Evolutionary conservation across 2,888 invertebrate genomes (phyloP), one percentile per base, ranked within the genome.

Genomic region (Drosophila lutescens): DNA sequence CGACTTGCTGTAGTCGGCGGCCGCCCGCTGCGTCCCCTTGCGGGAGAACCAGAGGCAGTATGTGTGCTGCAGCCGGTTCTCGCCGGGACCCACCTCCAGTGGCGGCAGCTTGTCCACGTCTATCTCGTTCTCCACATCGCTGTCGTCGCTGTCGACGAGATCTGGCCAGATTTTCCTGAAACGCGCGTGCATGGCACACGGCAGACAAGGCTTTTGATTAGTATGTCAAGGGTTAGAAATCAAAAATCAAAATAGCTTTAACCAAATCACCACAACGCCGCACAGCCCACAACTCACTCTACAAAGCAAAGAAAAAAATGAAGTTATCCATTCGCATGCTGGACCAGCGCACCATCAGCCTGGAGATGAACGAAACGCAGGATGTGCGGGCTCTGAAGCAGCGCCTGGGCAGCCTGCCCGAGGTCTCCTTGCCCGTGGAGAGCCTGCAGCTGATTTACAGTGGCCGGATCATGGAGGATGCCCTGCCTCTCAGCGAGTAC

Each of bases 11-110:
- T 92, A 92, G 62, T 92, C 92, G 51, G 90, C 90, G 63, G 91
- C 91, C 20, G 86, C 86, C 40, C 91, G 86, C 67, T 91, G 92
- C 76, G 91, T 89, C 38, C 94, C 94, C 86, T 94, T 93, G 79
- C 94, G 92, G 46, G 94, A 94, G 91, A 95, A 98, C 98, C 98
- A 99, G 92, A 98, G 94, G 93, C 97, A 97, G 92, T 98, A 99
- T 78, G 96, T 95, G 93, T 97, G 97, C 92, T 99, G 98, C 88
- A 99, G 93, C 92, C 96, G 96, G 92, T 99, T 98, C 93, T 98
- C 98, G 79, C 96, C 95, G 74, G 96, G 95, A 68, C 95, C 96
- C 90, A 97, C 96, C 90, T 95, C 95, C 83, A 96, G 91, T 13
- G 95, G 94, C 70, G 95, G 94, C 93, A 93, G 89, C 89, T 93